Evolutionary conservation across 2,888 invertebrate genomes (phyloP).

Genomic region (Cosmorhoe ocellata): DNA sequence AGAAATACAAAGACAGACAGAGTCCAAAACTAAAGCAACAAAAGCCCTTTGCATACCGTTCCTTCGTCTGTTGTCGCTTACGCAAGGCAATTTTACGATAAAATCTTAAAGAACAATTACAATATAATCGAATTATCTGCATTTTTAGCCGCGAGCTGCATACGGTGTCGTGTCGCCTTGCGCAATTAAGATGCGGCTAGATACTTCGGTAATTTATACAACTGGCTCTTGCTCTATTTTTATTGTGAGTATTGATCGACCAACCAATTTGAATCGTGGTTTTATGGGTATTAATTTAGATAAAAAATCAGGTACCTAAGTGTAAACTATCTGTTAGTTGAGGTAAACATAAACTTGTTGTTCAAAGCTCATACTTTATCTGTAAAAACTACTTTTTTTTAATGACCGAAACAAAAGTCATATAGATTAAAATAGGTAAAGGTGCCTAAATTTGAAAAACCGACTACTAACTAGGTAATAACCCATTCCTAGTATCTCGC

Average conservation of each 20-base stretch:
- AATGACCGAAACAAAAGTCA: no score
- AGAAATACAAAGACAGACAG: conserved; percentile 8
- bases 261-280: conserved; percentile 13
- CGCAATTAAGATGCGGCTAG: conserved; percentile 62
- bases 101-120: conserved; percentile 37
- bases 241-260: conserved; percentile 1
- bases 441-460: no score
- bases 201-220: conserved; percentile 43
- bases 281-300: conserved; percentile 3
- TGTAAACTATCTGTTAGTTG: no score
- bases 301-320: no score
- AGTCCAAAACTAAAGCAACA: conserved; percentile 22
- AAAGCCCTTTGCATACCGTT: conserved; percentile 28
- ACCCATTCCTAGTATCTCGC: no score
- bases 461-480: no score
- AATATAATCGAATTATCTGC: conserved; percentile 41
- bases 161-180: conserved; percentile 54
- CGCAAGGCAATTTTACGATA: conserved; percentile 38
- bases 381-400: no score
- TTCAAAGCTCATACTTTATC: no score
- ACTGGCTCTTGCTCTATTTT: conserved; percentile 15
- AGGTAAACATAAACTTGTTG: no score
- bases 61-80: conserved; percentile 25
- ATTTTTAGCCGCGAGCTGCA: conserved; percentile 43
- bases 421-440: no score